Conservation (phyloP, 2,888 invertebrate species). For the Synergus umbraculus region DNA sequence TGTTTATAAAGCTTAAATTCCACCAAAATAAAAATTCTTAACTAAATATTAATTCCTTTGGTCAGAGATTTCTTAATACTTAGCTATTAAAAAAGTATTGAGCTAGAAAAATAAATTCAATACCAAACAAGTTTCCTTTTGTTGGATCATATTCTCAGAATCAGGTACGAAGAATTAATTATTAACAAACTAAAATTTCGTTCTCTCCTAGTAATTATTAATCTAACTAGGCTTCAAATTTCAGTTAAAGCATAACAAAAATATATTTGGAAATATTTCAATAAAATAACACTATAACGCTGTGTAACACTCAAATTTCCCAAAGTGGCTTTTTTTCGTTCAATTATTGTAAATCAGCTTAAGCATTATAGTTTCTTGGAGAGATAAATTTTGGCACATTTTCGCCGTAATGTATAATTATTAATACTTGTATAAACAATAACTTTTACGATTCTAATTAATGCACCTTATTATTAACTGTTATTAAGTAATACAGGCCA, state of each 20-base stretch:
- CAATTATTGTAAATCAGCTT: slow-evolving; percentile 7
- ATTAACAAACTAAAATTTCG: background rate
- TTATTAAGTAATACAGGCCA: background rate
- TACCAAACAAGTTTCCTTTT: slow-evolving; percentile 42
- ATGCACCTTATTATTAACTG: background rate
- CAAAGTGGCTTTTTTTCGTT: slow-evolving; percentile 27
- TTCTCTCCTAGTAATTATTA: background rate
- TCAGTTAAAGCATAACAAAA: background rate
- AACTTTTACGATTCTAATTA: slow-evolving; percentile 15
- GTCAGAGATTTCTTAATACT: slow-evolving; percentile 2
- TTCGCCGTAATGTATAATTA: slow-evolving; percentile 14
- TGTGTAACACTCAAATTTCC: slow-evolving; percentile 22
- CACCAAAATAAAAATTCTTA: background rate
- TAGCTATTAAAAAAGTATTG: slow-evolving; percentile 11
- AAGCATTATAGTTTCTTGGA: slow-evolving; percentile 22
- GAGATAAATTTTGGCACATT: slow-evolving; percentile 35
- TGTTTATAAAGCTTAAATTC: background rate
- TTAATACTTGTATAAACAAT: slow-evolving; percentile 34
- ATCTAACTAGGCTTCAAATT: background rate
- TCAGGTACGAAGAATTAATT: background rate
- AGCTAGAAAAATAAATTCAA: slow-evolving; percentile 6
- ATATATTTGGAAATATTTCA: background rate
- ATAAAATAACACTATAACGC: background rate
- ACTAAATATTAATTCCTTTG: slow-evolving; percentile 24
- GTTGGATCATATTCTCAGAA: slow-evolving; percentile 11